Base-by-base conservation (phyloP, 2,797 vertebrate genomes). In the Danio choprae region DNA sequence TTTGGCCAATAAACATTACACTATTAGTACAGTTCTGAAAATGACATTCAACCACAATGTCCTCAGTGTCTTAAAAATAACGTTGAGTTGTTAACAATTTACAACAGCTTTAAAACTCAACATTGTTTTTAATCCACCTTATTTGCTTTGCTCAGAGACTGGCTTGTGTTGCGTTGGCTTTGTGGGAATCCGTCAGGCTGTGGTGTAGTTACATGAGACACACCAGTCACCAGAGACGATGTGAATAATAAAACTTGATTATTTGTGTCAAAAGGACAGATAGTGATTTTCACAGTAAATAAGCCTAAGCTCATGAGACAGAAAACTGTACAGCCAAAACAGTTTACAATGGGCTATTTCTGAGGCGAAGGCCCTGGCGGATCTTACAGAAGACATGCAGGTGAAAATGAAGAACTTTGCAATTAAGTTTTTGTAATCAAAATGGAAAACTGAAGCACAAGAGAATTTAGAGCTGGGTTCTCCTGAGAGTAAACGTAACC, bases 221-320 rank as follows among this genome's bases (percentile, higher is more conserved):
- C 6, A 11, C 5, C 75, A 77, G 2, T 48, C 63, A 68, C 51
- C 50, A 44, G 40, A 67, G 51, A 77, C 18, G 12, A 20, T 12
- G 13, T 55, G 41, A 58, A 46, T 46, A 46, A 58, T 58, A 58
- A 44, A 48, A 46, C 41, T 20, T 55, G 20, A 56, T 67, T 65
- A 77, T 77, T 77, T 68, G 40, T 58, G 41, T 48, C 40, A 56
- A 22, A 63, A 22, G 51, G 11, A 71, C 36, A 63, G 55, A 77
- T 62, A 4, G 10, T 29, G 43, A 56, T 64, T 72, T 58, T 78
- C 44, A 67, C 58, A 72, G 60, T 36, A 63, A 74, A 53, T 22
- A 58, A 56, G 29, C 38, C 40, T 36, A n/a, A 50, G 22, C 46
- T 4, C 18, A 20, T 63, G 53, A 43, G 53, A 77, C 46, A 29